phyloP scores from a whole-genome alignment of 2,888 invertebrate genomes.

The Vesta saturnalis region DNA sequence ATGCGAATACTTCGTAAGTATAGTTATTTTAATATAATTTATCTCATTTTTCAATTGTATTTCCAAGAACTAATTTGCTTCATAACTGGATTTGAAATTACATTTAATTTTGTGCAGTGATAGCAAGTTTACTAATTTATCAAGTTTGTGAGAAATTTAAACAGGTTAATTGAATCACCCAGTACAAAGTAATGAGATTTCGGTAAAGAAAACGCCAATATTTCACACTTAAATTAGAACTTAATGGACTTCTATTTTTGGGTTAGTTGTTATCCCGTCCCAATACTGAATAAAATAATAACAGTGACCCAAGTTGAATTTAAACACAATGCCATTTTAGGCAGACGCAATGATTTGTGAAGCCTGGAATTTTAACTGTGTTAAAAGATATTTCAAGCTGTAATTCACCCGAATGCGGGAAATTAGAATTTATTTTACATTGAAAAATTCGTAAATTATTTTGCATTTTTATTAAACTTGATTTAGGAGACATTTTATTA shows the following conservation, averaged over 20 bases:
- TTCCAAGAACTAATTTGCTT: too few species aligned
- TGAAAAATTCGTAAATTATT: slow-evolving; percentile 45
- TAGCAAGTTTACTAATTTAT: too few species aligned
- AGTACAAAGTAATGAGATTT: slow-evolving; percentile 15
- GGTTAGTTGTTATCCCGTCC: slow-evolving; percentile 28
- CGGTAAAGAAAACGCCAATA: slow-evolving; percentile 26
- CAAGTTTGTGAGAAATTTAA: too few species aligned
- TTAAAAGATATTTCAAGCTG: slow-evolving; percentile 53
- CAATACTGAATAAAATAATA: slow-evolving; percentile 34
- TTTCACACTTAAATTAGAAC: slow-evolving; percentile 31
- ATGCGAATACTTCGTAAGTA: too few species aligned
- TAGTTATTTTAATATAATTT: too few species aligned
- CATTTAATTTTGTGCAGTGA: too few species aligned
- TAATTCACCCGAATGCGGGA: slow-evolving; percentile 53
- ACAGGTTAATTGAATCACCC: neutral
- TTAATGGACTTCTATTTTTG: slow-evolving; percentile 38
- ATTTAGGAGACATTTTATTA: slow-evolving; percentile 53
- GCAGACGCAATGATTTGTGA: slow-evolving; percentile 42
- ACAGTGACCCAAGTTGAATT: slow-evolving; percentile 38
- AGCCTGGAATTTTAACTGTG: slow-evolving; percentile 47
- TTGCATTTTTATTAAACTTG: slow-evolving; percentile 48
- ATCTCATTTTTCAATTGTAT: too few species aligned
- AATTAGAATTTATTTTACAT: slow-evolving; percentile 55
- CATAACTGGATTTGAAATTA: too few species aligned
- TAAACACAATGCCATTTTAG: slow-evolving; percentile 31